Evolutionary conservation across 2,888 invertebrate genomes (phyloP), one percentile per base, ranked within the genome.

Genomic region (Ischnus inquisitorius): DNA sequence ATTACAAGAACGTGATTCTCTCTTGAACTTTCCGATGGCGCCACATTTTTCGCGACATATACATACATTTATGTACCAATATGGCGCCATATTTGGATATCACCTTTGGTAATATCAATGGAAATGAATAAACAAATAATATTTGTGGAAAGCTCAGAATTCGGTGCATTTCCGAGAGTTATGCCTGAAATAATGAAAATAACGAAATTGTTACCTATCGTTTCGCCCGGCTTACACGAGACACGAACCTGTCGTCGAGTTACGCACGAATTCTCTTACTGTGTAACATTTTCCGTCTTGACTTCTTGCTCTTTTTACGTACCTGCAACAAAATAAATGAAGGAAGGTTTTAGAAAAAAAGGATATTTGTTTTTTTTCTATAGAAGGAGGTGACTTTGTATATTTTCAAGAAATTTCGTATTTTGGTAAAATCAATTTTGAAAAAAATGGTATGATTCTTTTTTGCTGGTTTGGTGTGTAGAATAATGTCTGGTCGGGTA

Each of bases 251-350:
- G 25, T 54, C 43, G 65, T 71, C 62, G 68, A 54, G 48, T 48
- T 48, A 64, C 46, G 46, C 41, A 64, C 48, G 46, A 62, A 64
- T 69, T 83, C 67, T 83, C 67, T 57, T 54, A 34, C 54, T 12
- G 25, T 12, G 25, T 69, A 75, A 34, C 79, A 16, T 14, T 51
- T 19, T 28, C 10, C 25, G 48, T 77, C 76, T 14, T 65, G 4
- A 34, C 8, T 34, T 34, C 34, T 34, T 34, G 4, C 57, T 16
- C 8, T 54, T 10, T 8, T 43, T 78, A 86, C 86, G 64, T 85
- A 86, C 86, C 86, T 86, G 86, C 57, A 86, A 86, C 86, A 85
- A 22, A 85, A 71, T 81, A 68, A 62, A 14, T 22, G 43, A 60
- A 60, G 25, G 46, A 25, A 54, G n/a, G 28, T 69, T 74, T 82